Base-by-base conservation (phyloP, 2,888 invertebrate species). In the Epinotia demarniana region DNA sequence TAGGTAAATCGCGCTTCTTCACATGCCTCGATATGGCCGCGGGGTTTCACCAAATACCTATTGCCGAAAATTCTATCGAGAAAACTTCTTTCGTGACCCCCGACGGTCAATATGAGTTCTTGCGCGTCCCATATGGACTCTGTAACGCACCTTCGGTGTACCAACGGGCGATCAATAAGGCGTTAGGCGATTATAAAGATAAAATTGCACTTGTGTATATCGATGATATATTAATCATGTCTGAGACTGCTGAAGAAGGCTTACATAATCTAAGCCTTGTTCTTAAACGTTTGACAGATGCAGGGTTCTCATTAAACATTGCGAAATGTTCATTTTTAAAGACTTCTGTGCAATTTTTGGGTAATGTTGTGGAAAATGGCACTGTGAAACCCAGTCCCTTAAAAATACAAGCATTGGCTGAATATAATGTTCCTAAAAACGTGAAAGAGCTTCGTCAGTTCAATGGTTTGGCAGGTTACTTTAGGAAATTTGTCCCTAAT, bases 381-480 rank as follows among this genome's bases (percentile, higher is more conserved):
- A 61, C 53, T 3, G 62, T 79, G 0, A 73, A 49, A 43, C 79
- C 78, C 0, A 77, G 68, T 62, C 71, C 75, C 0, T 2, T n/a
- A 1, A 79, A 79, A 68, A 49, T 79, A 6, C 4, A 70, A 39
- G 78, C 79, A 0, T 61, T 79, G 2, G n/a, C 72, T 0, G 75
- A 72, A 9, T 69, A 76, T 2, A 57, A 75, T 2, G 8, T 72
- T 13, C 79, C 79, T 6, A 72, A 11, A 68, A 80, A 16, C 69
- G 77, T 77, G 0, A 81, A 78, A 53, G 75, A 81, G 55, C 19
- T 81, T 0, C 69, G 81, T 43, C 80, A 81, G 49, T 81, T 80
- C 23, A 75, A 75, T 70, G 79, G 82, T 1, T 57, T 81, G 2
- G 80, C 80, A 0, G 73, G 79, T 1, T 81, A 81, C 55, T 81